Conservation (phyloP, 2,797 vertebrate species). For the Heliangelus exortis region DNA sequence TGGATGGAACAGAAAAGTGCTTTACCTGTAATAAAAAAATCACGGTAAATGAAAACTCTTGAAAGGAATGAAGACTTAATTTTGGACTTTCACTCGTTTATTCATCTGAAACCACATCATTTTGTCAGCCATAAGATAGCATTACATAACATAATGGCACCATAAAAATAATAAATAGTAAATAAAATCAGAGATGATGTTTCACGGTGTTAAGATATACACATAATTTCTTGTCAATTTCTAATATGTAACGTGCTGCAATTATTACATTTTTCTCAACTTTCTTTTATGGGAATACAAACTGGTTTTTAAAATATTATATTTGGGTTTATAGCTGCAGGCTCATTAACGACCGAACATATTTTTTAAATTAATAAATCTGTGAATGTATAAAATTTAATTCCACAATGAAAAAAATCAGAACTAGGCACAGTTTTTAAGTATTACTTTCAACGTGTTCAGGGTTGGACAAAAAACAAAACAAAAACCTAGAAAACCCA, state of each 20-base stretch:
- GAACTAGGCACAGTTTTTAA: background rate
- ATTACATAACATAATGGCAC: background rate
- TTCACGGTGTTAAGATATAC: background rate
- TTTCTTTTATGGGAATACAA: background rate
- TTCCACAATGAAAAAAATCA: background rate
- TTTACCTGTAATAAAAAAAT: background rate
- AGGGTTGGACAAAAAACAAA: background rate
- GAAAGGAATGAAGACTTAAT: background rate
- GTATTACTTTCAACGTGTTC: background rate
- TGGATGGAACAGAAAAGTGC: background rate
- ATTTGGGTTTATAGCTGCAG: background rate
- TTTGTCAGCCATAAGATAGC: conserved; percentile 1
- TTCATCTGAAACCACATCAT: background rate
- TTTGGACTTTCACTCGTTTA: conserved; percentile 11
- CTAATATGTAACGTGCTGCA: background rate
- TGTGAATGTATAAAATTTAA: background rate
- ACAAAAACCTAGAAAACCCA: background rate
- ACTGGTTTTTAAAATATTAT: background rate
- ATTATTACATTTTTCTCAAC: background rate
- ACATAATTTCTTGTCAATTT: background rate
- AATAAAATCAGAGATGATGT: background rate
- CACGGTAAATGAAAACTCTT: background rate
- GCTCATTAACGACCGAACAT: background rate
- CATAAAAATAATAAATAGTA: background rate
- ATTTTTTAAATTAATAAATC: background rate